Conservation (phyloP, 2,797 vertebrate species). For the Paramormyrops hopkinsi region DNA sequence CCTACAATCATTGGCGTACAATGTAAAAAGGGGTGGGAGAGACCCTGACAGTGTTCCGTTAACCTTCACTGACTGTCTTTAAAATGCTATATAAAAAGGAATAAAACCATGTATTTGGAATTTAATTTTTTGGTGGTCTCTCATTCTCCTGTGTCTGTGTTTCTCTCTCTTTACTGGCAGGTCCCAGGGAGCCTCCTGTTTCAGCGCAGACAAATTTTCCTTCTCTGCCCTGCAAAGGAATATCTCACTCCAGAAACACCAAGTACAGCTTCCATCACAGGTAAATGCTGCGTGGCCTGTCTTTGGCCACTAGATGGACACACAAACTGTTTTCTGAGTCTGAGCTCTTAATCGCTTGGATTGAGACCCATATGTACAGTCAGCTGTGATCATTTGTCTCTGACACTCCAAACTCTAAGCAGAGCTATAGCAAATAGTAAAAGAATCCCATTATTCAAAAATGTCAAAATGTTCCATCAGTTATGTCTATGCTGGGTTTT, state of each 20-base stretch:
- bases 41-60: neutral
- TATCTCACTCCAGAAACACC: slow-evolving; percentile 73
- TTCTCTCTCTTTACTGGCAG: slow-evolving; percentile 47
- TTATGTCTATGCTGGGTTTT: neutral
- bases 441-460: neutral
- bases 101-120: slow-evolving; percentile 5
- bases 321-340: neutral
- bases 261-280: slow-evolving; percentile 97
- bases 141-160: slow-evolving; percentile 20
- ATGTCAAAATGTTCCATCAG: neutral
- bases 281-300: slow-evolving; percentile 50
- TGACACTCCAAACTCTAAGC: neutral
- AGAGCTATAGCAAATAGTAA: neutral
- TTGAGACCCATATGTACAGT: neutral
- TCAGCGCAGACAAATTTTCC: slow-evolving; percentile 65
- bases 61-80: slow-evolving; percentile 4
- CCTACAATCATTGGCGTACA: neutral
- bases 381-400: neutral
- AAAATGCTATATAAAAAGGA: neutral
- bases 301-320: neutral
- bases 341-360: too few species aligned
- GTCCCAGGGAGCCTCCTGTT: slow-evolving; percentile 68
- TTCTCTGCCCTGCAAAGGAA: slow-evolving; percentile 74
- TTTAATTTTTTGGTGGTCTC: neutral
- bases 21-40: neutral